Conservation (phyloP, 1,140 invertebrate species). For the Scylla paramamosain region DNA sequence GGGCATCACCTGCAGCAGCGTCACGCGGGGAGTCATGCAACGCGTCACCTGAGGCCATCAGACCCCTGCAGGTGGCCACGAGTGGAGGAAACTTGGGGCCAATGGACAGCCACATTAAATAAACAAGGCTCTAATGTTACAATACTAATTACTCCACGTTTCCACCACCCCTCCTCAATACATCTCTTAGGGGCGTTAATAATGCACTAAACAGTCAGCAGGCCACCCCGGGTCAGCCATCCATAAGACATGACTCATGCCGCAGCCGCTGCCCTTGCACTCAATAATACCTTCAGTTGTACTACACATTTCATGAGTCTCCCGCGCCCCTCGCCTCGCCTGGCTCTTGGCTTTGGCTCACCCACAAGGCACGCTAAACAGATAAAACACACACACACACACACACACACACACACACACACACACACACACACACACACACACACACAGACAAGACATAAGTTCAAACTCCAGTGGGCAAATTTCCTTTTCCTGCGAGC, state of each 20-base stretch:
- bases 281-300: constrained; percentile 2
- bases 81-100: background rate
- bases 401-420: constrained; percentile 30
- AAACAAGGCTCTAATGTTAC: background rate
- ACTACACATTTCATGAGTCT: constrained; percentile 2
- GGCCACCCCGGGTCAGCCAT: background rate
- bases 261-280: background rate
- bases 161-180: background rate
- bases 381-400: background rate
- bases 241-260: background rate
- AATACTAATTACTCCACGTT: background rate
- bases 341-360: background rate
- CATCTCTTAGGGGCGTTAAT: background rate
- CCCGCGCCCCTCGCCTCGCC: background rate
- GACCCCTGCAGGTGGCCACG: background rate
- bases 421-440: constrained; percentile 21
- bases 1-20: background rate
- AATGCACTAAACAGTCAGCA: constrained; percentile 3
- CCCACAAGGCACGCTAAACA: background rate
- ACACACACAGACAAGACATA: background rate
- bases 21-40: background rate
- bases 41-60: background rate
- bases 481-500: background rate
- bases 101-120: background rate
- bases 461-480: background rate